A percentile compares a stretch with the other conserved stretches of the same genome.
These are phyloP conservation scores for Acropora tenuis DNA, from an alignment of 64 coral and sea anemone species.

Conservation along the genomic window DNA sequence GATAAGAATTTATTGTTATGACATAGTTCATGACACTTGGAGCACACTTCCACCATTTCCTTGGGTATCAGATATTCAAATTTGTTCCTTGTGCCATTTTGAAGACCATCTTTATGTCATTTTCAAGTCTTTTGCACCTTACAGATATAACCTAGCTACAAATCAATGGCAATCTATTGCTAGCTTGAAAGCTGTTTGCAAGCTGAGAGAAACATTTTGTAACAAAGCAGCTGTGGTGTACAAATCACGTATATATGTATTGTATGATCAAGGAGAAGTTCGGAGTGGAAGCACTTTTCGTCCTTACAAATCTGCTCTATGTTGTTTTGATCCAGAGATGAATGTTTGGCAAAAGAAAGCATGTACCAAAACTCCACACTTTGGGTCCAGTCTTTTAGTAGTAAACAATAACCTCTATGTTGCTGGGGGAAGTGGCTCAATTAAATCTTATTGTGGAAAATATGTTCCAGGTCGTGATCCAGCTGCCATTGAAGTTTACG, in stretches of 20 bases:
- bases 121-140: neutral
- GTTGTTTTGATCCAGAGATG: no score
- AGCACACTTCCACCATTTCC: neutral
- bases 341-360: no score
- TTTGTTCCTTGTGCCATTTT: neutral
- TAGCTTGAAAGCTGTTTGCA: neutral
- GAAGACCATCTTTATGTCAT: neutral
- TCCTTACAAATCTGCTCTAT: neutral
- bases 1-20: neutral
- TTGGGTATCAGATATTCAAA: neutral
- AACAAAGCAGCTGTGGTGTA: neutral
- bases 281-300: no score
- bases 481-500: slow-evolving; percentile 35
- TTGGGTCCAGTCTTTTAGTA: no score
- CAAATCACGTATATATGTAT: neutral
- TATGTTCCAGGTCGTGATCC: neutral
- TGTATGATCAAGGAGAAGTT: neutral
- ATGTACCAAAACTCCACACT: no score
- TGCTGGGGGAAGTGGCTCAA: neutral
- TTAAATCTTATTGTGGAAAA: no score
- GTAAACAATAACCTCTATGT: no score
- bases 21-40: neutral
- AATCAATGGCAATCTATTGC: neutral
- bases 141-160: slow-evolving; percentile 2
- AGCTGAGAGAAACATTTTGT: neutral